Base-by-base conservation (phyloP, 23 tunicate genomes). In the Clavelina lepadiformis region DNA sequence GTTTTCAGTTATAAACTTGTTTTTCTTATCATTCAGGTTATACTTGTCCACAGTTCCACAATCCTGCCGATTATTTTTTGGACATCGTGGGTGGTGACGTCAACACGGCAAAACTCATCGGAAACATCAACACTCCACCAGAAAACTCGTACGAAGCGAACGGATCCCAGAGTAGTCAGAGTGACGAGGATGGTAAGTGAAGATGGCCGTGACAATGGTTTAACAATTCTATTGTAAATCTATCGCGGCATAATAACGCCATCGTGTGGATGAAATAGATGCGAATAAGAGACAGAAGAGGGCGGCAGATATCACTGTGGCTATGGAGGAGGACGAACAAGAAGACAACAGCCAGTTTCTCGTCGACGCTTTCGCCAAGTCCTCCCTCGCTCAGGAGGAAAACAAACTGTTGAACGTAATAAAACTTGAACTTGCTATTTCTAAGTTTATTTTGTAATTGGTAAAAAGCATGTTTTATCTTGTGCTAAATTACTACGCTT, bases 51-150 rank as follows among this genome's bases (percentile, higher is more conserved):
- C 65, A 75, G 19, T 71, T 31, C 35, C 86, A 80, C 78, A 80
- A 80, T 50, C 86, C 86, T 13, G 86, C 86, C 30, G 86, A 80
- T 53, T 80, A 61, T 37, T 80, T 71, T 49, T 63, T 80, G 0
- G 86, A 80, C 28, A 71, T 80, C 28, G 71, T 80, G 27, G 86
- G 86, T 53, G 86, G 86, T 29, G 86, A 80, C 50, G 69, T 80
- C 35, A 63, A 50, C 41, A 80, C 86, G 1, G 86, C 86, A 21
- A 71, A 63, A 29, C 36, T 80, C 37, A 76, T 80, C 29, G 64
- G 66, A 0, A 36, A 55, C 56, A 71, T 71, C 65, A 44, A 44
- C 18, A n/a, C n/a, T n/a, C n/a, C n/a, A n/a, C n/a, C n/a, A n/a
- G n/a, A n/a, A n/a, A n/a, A n/a, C n/a, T n/a, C n/a, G n/a, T n/a